Evolutionary conservation across 2,113 vertebrate genomes (phyloP), one percentile per base, ranked within the genome.

Genomic region (Notothenia coriiceps): DNA sequence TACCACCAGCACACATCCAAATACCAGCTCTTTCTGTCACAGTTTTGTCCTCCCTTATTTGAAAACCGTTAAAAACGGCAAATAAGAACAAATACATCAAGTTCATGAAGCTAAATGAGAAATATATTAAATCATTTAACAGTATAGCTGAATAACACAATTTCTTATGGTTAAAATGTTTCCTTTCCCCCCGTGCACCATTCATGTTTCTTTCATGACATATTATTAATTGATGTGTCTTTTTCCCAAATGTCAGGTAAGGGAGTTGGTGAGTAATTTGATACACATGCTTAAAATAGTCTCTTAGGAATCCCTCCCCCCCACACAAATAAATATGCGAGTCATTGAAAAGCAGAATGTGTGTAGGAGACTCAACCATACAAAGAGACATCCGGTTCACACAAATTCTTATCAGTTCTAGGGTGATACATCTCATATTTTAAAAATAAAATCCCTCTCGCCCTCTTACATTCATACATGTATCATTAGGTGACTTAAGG

Each of bases 381-480:
- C 82, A 91, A 83, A 88, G 87, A 76, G 33, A 91, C 81, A 82
- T 92, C 91, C 86, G 88, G 86, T 79, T 63, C 33, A 43, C 57
- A 80, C 55, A 46, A 14, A 72, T 70, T 73, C 79, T 77, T 73
- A 64, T 77, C 43, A 64, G n/a, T 47, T 67, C 72, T 59, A 76
- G 25, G 33, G 51, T 86, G 81, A 86, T 84, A 63, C 22, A 74
- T 80, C 1, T 77, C 20, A 25, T 2, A 25, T 25, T 25, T 25
- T 25, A 2, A 29, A 29, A 29, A 29, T 29, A 29, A 40, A 40
- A 40, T 2, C 17, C 25, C 12, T 66, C 64, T 79, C 75, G 56
- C 76, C 55, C 76, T 88, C 87, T 85, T 81, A 88, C 87, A 74
- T 86, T 89, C 82, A 81, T 90, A 2, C 75, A 86, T 89, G 90